Evolutionary conservation across 2,113 vertebrate genomes (phyloP).

Genomic region (Redunca redunca): DNA sequence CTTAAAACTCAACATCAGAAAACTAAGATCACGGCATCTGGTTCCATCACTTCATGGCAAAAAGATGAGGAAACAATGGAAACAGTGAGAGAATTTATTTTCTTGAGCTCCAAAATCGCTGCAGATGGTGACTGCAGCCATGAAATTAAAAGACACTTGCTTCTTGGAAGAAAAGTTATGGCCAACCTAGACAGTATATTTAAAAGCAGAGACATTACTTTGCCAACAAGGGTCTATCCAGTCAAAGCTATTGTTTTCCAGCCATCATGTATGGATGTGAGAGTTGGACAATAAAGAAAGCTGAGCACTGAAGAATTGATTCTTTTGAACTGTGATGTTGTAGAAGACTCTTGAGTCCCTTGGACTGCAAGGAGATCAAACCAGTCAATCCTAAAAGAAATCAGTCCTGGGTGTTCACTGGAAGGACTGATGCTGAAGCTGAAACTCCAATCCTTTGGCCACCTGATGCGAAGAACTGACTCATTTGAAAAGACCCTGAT

Average conservation of each 20-base stretch:
- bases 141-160: neutral
- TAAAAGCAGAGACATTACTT: neutral
- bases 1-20: neutral
- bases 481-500: neutral
- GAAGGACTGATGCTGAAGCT: neutral
- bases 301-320: neutral
- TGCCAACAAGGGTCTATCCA: neutral
- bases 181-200: neutral
- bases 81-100: neutral
- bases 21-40: neutral
- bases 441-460: neutral
- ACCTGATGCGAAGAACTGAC: rapidly evolving
- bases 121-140: neutral
- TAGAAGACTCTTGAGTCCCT: neutral
- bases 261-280: neutral
- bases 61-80: neutral
- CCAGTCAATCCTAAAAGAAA: neutral
- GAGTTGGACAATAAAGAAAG: neutral
- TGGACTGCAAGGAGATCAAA: neutral
- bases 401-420: neutral
- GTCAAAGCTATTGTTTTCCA: neutral
- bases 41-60: neutral
- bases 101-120: neutral
- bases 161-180: neutral
- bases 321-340: neutral